phyloP scores from a whole-genome alignment of 2,888 invertebrate genomes.

The Tineola bisselliella region DNA sequence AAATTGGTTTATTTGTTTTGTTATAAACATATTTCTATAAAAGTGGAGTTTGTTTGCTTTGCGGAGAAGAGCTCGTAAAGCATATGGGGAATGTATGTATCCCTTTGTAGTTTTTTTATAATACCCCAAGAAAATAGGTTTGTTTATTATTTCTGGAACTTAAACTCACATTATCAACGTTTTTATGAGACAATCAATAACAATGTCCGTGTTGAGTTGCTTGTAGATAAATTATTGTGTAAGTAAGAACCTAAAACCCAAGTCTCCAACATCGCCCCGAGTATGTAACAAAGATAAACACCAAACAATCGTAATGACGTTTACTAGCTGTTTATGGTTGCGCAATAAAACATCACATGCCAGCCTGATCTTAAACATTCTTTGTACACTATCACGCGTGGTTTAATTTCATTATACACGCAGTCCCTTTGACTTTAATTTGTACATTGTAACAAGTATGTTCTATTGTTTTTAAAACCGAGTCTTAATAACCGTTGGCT shows the following conservation, averaged over 20 bases:
- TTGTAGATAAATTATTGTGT: not conserved
- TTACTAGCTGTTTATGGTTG: conserved; percentile 12
- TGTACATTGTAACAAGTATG: too few species aligned
- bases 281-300: conserved; percentile 13
- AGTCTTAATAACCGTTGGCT: not conserved
- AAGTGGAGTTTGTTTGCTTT: conserved; percentile 51
- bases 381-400: not conserved
- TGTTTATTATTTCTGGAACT: not conserved
- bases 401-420: not conserved
- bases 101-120: conserved; percentile 18
- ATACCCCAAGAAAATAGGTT: not conserved
- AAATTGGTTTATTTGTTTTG: conserved; percentile 65
- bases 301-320: conserved; percentile 9
- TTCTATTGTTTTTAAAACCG: not conserved
- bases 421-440: not conserved
- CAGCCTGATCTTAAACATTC: conserved; percentile 4
- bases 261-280: not conserved
- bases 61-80: conserved; percentile 37
- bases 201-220: not conserved
- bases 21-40: conserved; percentile 51
- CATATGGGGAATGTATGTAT: conserved; percentile 30
- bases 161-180: conserved; percentile 1
- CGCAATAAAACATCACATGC: conserved; percentile 8
- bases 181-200: conserved; percentile 3
- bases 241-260: not conserved